phyloP scores from a whole-genome alignment of 2,797 vertebrate genomes.

The Sebastiscus tertius region DNA sequence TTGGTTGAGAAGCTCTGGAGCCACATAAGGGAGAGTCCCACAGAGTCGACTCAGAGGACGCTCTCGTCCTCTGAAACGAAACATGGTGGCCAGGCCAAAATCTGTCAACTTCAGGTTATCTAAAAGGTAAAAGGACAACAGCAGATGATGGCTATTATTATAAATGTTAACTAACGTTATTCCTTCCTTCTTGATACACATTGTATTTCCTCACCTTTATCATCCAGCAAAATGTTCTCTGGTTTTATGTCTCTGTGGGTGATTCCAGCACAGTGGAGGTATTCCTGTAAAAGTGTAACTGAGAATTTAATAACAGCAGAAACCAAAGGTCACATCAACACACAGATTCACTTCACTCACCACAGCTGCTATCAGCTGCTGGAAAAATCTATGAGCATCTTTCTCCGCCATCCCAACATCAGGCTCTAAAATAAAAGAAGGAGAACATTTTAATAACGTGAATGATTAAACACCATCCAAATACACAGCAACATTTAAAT shows the following conservation, averaged over 20 bases:
- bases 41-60: slow-evolving; percentile 90
- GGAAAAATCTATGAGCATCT: slow-evolving; percentile 93
- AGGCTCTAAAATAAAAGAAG: slow-evolving; percentile 83
- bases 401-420: slow-evolving; percentile 95
- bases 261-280: slow-evolving; percentile 92
- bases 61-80: slow-evolving; percentile 90
- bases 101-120: slow-evolving; percentile 95
- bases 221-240: slow-evolving; percentile 95
- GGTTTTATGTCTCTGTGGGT: slow-evolving; percentile 98
- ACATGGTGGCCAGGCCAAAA: slow-evolving; percentile 91
- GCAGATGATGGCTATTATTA: neutral
- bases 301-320: slow-evolving; percentile 7
- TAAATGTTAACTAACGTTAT: neutral
- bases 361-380: slow-evolving; percentile 93
- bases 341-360: slow-evolving; percentile 77
- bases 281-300: slow-evolving; percentile 81
- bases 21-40: slow-evolving; percentile 95
- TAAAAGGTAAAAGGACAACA: slow-evolving; percentile 31
- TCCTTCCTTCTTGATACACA: neutral
- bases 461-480: neutral
- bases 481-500: neutral
- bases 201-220: slow-evolving; percentile 83
- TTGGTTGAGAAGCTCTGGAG: slow-evolving; percentile 91
- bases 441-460: neutral
- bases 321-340: neutral